Conservation (phyloP, 2,113 vertebrate genomes). For the Hypanus sabinus region DNA sequence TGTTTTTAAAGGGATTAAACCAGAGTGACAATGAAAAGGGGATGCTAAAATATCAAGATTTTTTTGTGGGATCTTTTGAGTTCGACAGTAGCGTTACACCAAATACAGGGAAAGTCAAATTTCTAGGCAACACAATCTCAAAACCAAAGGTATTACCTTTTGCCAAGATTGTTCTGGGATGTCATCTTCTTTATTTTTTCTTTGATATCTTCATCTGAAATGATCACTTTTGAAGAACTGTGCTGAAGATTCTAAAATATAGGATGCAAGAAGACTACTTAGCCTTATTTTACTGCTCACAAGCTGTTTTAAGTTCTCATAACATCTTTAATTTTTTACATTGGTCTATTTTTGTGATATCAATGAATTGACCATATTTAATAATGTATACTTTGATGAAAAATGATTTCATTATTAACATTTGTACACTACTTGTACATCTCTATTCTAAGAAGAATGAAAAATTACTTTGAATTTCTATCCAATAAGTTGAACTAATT, state of each 20-base stretch:
- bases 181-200: constrained; percentile 42
- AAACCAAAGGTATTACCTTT: constrained; percentile 43
- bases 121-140: background rate
- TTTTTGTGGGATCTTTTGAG: no score
- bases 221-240: constrained; percentile 38
- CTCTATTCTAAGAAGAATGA: background rate
- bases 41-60: no score
- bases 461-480: background rate
- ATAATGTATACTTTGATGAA: background rate
- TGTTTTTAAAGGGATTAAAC: no score
- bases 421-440: background rate
- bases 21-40: no score
- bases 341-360: background rate
- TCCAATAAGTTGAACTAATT: background rate
- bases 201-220: constrained; percentile 47
- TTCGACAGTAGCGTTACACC: no score
- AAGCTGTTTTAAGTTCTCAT: background rate
- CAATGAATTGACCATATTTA: background rate
- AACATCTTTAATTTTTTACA: background rate
- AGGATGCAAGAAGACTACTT: background rate
- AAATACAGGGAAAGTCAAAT: no score
- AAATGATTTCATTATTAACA: background rate
- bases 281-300: background rate
- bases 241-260: background rate
- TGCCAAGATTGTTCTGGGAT: constrained; percentile 40